Evolutionary conservation across 2,113 vertebrate genomes (phyloP).

Genomic region (Zosterops pallidus): DNA sequence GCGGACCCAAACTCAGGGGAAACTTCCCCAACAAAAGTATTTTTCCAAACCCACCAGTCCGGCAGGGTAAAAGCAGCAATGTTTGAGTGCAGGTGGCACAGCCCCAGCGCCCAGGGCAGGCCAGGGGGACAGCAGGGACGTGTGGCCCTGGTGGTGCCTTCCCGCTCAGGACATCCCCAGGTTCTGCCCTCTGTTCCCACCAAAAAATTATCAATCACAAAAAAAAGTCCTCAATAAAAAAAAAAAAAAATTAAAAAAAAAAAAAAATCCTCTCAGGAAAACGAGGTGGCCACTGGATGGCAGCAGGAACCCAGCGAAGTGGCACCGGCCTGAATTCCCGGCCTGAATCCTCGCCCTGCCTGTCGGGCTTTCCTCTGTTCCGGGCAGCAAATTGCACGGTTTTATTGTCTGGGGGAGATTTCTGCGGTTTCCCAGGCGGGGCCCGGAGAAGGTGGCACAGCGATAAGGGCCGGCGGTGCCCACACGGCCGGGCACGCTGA

Average conservation of each 20-base stretch:
- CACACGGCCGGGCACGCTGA: accelerated
- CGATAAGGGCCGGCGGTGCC: not conserved
- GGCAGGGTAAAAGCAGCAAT: accelerated
- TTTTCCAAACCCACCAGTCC: accelerated
- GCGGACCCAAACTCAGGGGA: not conserved
- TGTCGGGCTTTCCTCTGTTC: not conserved
- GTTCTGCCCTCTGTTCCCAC: not conserved
- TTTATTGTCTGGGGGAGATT: conserved; percentile 23
- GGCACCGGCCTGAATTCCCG: accelerated
- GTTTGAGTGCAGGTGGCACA: accelerated
- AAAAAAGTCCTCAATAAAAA: no score
- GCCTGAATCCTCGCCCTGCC: accelerated
- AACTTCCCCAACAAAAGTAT: no score
- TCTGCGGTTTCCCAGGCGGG: not conserved
- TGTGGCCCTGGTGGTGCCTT: no score
- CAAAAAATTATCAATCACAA: no score
- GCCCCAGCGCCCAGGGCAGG: not conserved
- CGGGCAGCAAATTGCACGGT: not conserved
- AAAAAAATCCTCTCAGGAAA: no score
- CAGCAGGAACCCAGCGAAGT: conserved; percentile 61
- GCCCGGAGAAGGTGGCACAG: not conserved
- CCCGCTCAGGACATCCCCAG: accelerated
- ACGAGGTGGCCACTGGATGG: conserved; percentile 60
- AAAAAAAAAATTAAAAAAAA: no score
- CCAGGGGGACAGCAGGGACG: not conserved